A percentile compares a stretch with the other conserved stretches of the same genome.
These are phyloP conservation scores for Ectobius pallidus DNA, from an alignment of 2,888 invertebrate genomes.

Conservation along the genomic window DNA sequence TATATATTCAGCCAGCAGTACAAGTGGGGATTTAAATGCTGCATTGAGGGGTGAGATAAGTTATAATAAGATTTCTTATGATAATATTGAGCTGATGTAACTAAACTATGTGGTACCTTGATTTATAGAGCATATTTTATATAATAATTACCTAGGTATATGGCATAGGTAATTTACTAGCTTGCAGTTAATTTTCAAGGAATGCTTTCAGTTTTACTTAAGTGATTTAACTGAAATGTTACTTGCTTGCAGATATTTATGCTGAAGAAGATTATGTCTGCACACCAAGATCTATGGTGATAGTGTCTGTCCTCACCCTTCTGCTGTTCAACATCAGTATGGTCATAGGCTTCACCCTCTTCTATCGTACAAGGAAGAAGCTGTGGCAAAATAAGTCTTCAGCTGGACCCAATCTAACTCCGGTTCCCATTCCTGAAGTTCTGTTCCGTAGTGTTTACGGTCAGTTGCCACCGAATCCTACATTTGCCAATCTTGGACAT, in stretches of 20 bases:
- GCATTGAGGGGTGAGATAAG: too few relatives aligned
- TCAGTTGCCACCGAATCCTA: slow-evolving; percentile 41
- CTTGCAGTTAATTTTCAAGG: too few relatives aligned
- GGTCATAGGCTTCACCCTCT: slow-evolving; percentile 50
- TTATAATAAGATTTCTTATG: too few relatives aligned
- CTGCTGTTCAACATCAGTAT: slow-evolving; percentile 50
- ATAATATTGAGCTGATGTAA: too few relatives aligned
- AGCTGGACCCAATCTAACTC: slow-evolving; percentile 30
- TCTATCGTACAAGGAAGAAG: slow-evolving; percentile 50
- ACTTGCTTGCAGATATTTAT: slow-evolving; percentile 25
- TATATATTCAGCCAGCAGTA: too few relatives aligned
- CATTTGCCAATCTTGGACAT: slow-evolving; percentile 26
- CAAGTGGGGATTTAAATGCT: too few relatives aligned
- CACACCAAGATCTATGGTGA: slow-evolving; percentile 47
- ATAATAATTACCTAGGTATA: too few relatives aligned
- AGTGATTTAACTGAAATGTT: too few relatives aligned
- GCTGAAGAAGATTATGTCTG: slow-evolving; percentile 35
- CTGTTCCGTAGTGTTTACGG: slow-evolving; percentile 51
- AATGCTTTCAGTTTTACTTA: too few relatives aligned
- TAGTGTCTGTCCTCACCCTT: slow-evolving; percentile 50
- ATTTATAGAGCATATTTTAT: too few relatives aligned
- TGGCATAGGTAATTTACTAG: too few relatives aligned
- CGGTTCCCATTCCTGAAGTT: slow-evolving; percentile 49
- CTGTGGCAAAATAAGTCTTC: slow-evolving; percentile 49
- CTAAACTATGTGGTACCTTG: too few relatives aligned